These are phyloP conservation scores for Pteropus rufus DNA, from an alignment of 2,797 vertebrate species.

Conservation along the genomic window DNA sequence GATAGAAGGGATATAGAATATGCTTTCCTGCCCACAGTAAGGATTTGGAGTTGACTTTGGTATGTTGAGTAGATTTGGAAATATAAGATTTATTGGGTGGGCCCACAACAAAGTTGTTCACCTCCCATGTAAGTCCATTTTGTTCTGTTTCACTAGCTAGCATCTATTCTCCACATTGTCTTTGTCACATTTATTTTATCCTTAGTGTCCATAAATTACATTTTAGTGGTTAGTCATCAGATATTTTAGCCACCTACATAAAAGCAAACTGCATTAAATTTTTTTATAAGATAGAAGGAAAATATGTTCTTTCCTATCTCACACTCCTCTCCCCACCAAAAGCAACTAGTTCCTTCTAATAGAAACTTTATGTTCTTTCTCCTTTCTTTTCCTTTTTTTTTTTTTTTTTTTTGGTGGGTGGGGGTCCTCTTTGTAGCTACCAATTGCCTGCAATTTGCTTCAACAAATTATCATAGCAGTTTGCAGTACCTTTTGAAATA, in stretches of 20 bases:
- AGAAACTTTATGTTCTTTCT: constrained; percentile 60
- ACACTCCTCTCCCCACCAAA: neutral
- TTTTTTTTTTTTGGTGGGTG: neutral
- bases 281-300: constrained; percentile 47
- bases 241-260: constrained; percentile 56
- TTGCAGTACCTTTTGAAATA: constrained; percentile 80
- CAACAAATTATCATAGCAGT: constrained; percentile 81
- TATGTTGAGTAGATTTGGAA: neutral
- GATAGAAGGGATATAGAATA: neutral
- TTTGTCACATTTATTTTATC: neutral
- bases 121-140: neutral
- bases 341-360: constrained; percentile 60
- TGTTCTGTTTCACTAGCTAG: neutral
- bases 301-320: constrained; percentile 21
- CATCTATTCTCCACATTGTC: neutral
- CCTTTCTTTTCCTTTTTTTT: neutral
- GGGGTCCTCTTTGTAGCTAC: constrained; percentile 67
- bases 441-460: constrained; percentile 80
- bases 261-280: constrained; percentile 47
- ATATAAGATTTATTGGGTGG: neutral
- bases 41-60: neutral
- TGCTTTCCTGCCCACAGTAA: neutral
- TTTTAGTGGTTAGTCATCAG: constrained; percentile 50
- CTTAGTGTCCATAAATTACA: constrained; percentile 46
- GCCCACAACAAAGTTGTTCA: neutral